These are phyloP conservation scores for Sympetrum striolatum DNA, from an alignment of 2,888 invertebrate genomes.

Conservation along the genomic window DNA sequence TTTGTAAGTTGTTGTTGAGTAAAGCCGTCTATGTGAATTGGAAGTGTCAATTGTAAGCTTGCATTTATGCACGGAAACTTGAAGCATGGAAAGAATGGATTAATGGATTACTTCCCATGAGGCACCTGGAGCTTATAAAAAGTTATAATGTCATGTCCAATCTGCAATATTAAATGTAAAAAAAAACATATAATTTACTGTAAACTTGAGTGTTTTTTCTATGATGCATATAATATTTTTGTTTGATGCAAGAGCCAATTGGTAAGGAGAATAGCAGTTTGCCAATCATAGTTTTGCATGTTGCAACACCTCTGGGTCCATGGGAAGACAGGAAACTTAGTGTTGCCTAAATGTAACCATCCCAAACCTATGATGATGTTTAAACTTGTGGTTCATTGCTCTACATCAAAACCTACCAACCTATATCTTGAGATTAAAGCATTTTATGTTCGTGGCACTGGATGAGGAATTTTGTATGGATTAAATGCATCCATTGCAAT, in stretches of 20 bases:
- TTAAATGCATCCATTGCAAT: slow-evolving; percentile 20
- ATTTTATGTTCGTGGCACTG: background rate
- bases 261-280: background rate
- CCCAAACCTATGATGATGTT: background rate
- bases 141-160: slow-evolving; percentile 30
- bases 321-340: slow-evolving; percentile 10
- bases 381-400: background rate
- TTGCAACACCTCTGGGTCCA: slow-evolving; percentile 23
- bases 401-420: background rate
- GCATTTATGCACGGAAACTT: slow-evolving; percentile 7
- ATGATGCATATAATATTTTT: slow-evolving; percentile 15
- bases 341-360: background rate
- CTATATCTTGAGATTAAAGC: background rate
- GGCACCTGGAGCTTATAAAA: slow-evolving; percentile 39
- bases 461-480: background rate
- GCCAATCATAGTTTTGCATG: background rate
- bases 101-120: slow-evolving; percentile 31
- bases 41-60: slow-evolving; percentile 44
- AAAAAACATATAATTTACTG: slow-evolving; percentile 16
- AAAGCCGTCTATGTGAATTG: slow-evolving; percentile 37
- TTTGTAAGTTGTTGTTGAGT: slow-evolving; percentile 42
- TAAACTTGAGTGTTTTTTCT: slow-evolving; percentile 36
- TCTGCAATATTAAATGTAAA: slow-evolving; percentile 40
- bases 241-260: background rate
- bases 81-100: slow-evolving; percentile 34